These are phyloP conservation scores for Abrostola triplasia DNA, from an alignment of 2,888 invertebrate species.

Conservation along the genomic window DNA sequence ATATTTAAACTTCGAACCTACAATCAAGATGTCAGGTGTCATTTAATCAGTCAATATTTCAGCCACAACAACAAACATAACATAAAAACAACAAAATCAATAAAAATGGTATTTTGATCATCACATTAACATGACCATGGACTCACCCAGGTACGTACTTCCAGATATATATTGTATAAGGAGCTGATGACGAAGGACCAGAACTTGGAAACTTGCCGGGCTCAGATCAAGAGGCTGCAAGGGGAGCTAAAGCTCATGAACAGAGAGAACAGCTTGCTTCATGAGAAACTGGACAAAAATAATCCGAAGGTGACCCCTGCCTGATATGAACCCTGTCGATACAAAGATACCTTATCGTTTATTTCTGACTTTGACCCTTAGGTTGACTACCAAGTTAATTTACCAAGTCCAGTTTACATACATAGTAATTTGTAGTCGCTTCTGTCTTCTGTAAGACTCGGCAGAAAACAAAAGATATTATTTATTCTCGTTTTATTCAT, in stretches of 20 bases:
- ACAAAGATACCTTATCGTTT: too few species aligned
- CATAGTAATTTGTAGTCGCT: too few species aligned
- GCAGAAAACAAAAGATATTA: too few species aligned
- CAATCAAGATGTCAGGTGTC: slow-evolving; percentile 37
- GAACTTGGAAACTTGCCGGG: slow-evolving; percentile 89
- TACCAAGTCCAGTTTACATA: too few species aligned
- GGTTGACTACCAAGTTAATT: too few species aligned
- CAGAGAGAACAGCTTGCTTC: slow-evolving; percentile 89
- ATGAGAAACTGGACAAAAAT: slow-evolving; percentile 83
- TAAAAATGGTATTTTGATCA: slow-evolving; percentile 43
- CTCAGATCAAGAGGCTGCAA: slow-evolving; percentile 89
- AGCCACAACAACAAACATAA: slow-evolving; percentile 1
- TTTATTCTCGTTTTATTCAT: too few species aligned
- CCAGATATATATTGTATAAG: slow-evolving; percentile 90
- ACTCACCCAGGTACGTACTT: slow-evolving; percentile 70
- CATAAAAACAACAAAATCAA: slow-evolving; percentile 23
- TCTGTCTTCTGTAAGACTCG: too few species aligned
- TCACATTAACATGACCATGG: slow-evolving; percentile 60
- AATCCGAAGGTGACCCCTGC: slow-evolving; percentile 72
- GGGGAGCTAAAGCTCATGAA: slow-evolving; percentile 90
- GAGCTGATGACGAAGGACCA: slow-evolving; percentile 90
- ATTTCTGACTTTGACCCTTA: too few species aligned
- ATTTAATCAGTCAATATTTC: slow-evolving; percentile 6
- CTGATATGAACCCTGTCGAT: not conserved
- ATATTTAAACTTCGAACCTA: slow-evolving; percentile 37